These are phyloP conservation scores for Sciurus niger DNA, from an alignment of 2,113 vertebrate species.

Conservation along the genomic window DNA sequence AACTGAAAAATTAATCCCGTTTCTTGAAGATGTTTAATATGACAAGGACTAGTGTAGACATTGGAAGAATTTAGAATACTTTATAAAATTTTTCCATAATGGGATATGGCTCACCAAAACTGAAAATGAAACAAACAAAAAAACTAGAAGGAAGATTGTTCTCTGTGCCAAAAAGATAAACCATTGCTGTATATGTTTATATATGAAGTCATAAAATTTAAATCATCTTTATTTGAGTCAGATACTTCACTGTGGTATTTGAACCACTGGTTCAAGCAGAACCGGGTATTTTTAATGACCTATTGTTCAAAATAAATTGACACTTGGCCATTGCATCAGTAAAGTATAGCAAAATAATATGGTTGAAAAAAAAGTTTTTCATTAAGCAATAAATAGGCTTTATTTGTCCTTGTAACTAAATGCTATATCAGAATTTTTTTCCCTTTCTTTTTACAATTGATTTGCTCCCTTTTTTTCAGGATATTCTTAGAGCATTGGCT, in stretches of 20 bases:
- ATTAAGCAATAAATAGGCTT: conserved; percentile 1
- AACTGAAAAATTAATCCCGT: conserved; percentile 20
- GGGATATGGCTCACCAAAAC: conserved; percentile 42
- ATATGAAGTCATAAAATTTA: conserved; percentile 64
- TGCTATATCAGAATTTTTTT: conserved; percentile 16
- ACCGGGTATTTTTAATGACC: conserved; percentile 48
- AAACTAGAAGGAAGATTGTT: conserved; percentile 63
- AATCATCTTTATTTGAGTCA: conserved; percentile 65
- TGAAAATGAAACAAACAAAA: conserved; percentile 40
- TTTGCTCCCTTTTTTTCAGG: not conserved
- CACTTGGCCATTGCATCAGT: not conserved
- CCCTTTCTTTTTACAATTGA: not conserved
- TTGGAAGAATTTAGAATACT: conserved; percentile 34
- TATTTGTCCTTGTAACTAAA: conserved; percentile 10
- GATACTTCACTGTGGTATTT: conserved; percentile 26
- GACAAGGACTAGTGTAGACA: conserved; percentile 2
- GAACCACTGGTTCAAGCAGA: conserved; percentile 17
- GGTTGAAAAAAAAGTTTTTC: not conserved
- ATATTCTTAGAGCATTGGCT: not conserved
- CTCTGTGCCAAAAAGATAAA: conserved; percentile 59
- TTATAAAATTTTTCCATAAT: conserved; percentile 55
- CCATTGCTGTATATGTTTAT: not conserved
- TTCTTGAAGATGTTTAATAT: conserved; percentile 49
- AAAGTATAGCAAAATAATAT: conserved; percentile 29
- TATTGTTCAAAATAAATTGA: conserved; percentile 63